A percentile compares a stretch with the other conserved stretches of the same genome.
phyloP scores from a whole-genome alignment of 2,797 vertebrate species.

The Chaetodon trifasciatus region DNA sequence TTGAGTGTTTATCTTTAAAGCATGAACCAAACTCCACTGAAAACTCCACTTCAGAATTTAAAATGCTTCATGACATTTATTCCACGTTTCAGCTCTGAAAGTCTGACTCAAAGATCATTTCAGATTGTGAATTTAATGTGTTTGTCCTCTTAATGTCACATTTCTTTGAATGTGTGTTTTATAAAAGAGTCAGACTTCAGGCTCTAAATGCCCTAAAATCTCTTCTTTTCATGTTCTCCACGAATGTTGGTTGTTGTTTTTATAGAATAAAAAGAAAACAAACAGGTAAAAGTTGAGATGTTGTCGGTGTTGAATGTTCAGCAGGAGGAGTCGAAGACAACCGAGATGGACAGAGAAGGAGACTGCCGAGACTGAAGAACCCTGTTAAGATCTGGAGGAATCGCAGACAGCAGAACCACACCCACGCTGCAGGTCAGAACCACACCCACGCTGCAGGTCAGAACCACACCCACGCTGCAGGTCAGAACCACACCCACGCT shows the following conservation, averaged over 20 bases:
- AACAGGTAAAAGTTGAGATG: background rate
- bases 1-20: too few relatives aligned
- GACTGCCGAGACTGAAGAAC: slow-evolving; percentile 44
- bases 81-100: too few relatives aligned
- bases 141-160: background rate
- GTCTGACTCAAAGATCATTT: too few relatives aligned
- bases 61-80: too few relatives aligned
- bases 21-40: too few relatives aligned
- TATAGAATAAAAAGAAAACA: background rate
- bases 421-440: slow-evolving; percentile 35
- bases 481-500: slow-evolving; percentile 9
- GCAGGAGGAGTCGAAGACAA: slow-evolving; percentile 18
- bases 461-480: slow-evolving; percentile 3
- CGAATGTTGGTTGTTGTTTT: background rate
- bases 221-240: background rate
- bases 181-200: too few relatives aligned
- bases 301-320: slow-evolving; percentile 5
- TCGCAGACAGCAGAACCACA: slow-evolving; percentile 1
- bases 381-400: slow-evolving; percentile 48
- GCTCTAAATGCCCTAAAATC: too few relatives aligned
- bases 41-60: too few relatives aligned
- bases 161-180: too few relatives aligned
- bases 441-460: slow-evolving; percentile 19
- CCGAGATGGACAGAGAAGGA: background rate
- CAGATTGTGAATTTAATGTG: too few relatives aligned